A percentile compares a stretch with the other conserved stretches of the same genome.
These are phyloP conservation scores for Zoanthus sansibaricus DNA, from an alignment of 92 coral and sea anemone species.

Conservation along the genomic window DNA sequence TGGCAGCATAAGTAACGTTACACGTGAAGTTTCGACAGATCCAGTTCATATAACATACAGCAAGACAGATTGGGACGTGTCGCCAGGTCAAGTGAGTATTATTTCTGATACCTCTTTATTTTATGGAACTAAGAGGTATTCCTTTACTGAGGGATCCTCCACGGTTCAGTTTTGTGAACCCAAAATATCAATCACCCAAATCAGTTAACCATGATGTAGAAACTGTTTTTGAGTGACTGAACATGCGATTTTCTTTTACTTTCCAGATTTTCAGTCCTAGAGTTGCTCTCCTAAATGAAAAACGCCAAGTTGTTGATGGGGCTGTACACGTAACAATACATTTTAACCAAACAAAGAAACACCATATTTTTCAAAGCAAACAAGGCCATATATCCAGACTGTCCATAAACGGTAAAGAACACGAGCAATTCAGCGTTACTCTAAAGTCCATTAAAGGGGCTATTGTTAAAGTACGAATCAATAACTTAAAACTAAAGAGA, in stretches of 20 bases:
- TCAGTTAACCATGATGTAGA: not conserved
- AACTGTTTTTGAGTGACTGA: not conserved
- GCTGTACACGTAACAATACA: slow-evolving; percentile 4
- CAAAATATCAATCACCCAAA: too few species aligned
- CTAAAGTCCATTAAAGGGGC: not conserved
- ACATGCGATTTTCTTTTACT: not conserved
- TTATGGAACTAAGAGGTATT: too few species aligned
- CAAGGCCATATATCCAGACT: not conserved
- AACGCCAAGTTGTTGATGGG: not conserved
- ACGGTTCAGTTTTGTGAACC: too few species aligned
- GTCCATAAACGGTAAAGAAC: not conserved
- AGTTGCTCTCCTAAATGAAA: slow-evolving; percentile 21
- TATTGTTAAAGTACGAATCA: not conserved
- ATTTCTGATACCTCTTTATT: too few species aligned
- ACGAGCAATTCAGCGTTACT: not conserved
- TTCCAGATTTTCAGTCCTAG: slow-evolving; percentile 21
- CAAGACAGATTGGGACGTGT: slow-evolving; percentile 71
- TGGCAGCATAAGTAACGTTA: slow-evolving; percentile 35
- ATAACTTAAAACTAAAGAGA: not conserved
- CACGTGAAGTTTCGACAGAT: slow-evolving; percentile 78
- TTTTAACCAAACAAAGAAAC: not conserved
- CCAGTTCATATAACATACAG: slow-evolving; percentile 67
- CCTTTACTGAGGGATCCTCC: too few species aligned
- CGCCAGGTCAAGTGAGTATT: slow-evolving; percentile 73
- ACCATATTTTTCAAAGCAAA: not conserved